Conservation (phyloP, 2,797 vertebrate genomes). For the Manis pentadactyla region DNA sequence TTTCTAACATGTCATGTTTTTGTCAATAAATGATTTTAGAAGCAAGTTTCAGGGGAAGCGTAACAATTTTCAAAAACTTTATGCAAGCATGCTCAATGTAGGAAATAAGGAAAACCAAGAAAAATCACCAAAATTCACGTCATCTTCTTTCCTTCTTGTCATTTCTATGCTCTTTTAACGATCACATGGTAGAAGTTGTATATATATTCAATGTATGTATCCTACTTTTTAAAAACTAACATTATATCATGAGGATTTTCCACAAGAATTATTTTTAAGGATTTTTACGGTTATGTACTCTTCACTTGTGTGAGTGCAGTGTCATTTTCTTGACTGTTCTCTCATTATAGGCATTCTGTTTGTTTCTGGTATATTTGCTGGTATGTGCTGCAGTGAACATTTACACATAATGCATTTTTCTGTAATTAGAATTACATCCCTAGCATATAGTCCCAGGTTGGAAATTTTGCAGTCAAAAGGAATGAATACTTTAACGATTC, state of each 20-base stretch:
- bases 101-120: constrained; percentile 1
- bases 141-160: background rate
- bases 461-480: constrained; percentile 29
- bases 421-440: constrained; percentile 43
- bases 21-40: constrained; percentile 12
- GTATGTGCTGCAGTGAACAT: background rate
- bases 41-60: background rate
- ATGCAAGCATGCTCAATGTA: background rate
- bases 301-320: background rate
- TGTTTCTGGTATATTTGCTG: constrained; percentile 27
- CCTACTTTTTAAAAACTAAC: background rate
- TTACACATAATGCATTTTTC: constrained; percentile 5
- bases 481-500: constrained; percentile 16
- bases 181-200: background rate
- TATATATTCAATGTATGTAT: background rate
- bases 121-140: constrained; percentile 8
- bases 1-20: background rate
- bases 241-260: background rate
- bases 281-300: background rate
- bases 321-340: background rate
- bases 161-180: background rate
- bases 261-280: constrained; percentile 15
- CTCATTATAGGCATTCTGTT: constrained; percentile 7
- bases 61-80: background rate
- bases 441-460: constrained; percentile 18